Conservation (phyloP, 2,113 vertebrate species). For the Thymallus thymallus region DNA sequence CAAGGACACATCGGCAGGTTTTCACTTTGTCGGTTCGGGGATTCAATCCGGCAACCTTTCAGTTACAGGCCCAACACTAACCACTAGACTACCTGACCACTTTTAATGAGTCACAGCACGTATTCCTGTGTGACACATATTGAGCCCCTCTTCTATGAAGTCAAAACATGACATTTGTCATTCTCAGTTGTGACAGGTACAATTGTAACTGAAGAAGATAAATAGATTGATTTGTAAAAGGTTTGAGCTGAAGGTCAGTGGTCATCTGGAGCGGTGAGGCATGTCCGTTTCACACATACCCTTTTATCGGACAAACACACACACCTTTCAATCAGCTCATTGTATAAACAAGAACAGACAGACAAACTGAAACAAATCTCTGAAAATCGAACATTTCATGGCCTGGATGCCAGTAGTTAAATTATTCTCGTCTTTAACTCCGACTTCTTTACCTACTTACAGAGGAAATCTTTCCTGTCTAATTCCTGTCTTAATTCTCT, state of each 20-base stretch:
- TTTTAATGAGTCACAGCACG: neutral
- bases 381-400: neutral
- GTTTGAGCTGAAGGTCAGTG: conserved; percentile 5
- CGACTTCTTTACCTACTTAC: conserved; percentile 24
- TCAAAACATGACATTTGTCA: conserved; percentile 3
- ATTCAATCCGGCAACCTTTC: too few species aligned
- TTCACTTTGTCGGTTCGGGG: too few species aligned
- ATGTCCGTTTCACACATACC: neutral
- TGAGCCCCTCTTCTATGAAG: conserved; percentile 14
- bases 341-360: neutral
- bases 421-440: neutral
- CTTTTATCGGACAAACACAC: neutral
- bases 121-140: conserved; percentile 10
- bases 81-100: too few species aligned
- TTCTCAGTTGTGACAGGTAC: neutral
- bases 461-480: conserved; percentile 20
- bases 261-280: conserved; percentile 1
- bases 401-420: neutral
- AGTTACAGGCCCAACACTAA: too few species aligned
- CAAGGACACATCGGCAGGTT: too few species aligned
- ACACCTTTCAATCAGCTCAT: neutral
- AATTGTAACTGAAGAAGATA: neutral
- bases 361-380: neutral
- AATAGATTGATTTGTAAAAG: conserved; percentile 2
- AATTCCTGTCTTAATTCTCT: conserved; percentile 29